phyloP scores from a whole-genome alignment of 2,888 invertebrate genomes.

The Meteorus colon region DNA sequence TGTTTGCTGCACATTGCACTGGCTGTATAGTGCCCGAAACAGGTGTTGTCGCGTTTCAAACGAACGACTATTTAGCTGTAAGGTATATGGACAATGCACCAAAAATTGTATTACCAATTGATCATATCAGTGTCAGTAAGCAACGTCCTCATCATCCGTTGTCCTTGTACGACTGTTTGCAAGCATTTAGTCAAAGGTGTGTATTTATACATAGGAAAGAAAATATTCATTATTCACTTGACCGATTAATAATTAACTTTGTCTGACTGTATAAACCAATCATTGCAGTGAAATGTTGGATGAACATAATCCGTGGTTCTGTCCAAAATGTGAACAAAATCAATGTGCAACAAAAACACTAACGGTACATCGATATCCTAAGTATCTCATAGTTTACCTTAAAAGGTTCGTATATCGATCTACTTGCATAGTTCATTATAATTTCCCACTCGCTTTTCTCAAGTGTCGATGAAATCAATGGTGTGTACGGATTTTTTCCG shows the following conservation, averaged over 20 bases:
- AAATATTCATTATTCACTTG: background rate
- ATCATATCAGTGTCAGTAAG: conserved; percentile 75
- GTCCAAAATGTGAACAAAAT: conserved; percentile 78
- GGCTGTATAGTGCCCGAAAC: conserved; percentile 75
- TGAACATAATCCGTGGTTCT: conserved; percentile 80
- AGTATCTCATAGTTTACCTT: conserved; percentile 79
- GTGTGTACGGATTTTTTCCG: too few relatives aligned
- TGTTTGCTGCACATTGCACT: conserved; percentile 76
- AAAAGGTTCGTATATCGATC: conserved; percentile 72
- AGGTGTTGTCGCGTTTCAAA: conserved; percentile 74
- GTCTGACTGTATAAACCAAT: background rate
- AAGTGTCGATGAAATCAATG: too few relatives aligned
- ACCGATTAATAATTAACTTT: background rate
- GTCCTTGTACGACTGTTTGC: conserved; percentile 78
- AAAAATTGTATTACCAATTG: conserved; percentile 68
- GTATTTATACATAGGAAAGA: conserved; percentile 13
- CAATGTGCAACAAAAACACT: conserved; percentile 80
- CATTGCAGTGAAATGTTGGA: conserved; percentile 77
- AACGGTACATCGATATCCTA: conserved; percentile 79
- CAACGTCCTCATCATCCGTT: conserved; percentile 75
- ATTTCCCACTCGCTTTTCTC: too few relatives aligned
- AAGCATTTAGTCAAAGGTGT: conserved; percentile 78
- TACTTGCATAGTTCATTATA: background rate
- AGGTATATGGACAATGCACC: conserved; percentile 71
- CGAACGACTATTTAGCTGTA: conserved; percentile 76